Evolutionary conservation across 1,140 invertebrate species (phyloP), one percentile per base, ranked within the genome.

Genomic region (Planococcus citri): DNA sequence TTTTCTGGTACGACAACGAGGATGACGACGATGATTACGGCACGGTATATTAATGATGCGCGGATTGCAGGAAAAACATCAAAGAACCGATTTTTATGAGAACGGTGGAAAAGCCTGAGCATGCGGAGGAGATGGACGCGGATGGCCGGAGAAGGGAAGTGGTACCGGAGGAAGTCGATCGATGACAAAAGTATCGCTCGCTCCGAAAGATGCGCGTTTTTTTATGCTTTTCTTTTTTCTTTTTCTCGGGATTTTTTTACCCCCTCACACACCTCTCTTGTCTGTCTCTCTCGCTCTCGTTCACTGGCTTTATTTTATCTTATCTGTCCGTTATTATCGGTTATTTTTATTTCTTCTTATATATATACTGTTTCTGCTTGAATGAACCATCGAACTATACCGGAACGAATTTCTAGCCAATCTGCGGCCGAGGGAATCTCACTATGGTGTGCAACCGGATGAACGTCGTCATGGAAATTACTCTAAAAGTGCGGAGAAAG

Each of bases 381-480:
- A 64, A 64, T 64, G 60, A 64, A 64, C 60, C 60, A 64, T 64
- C 60, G 60, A 64, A 64, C 60, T 27, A 64, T 64, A 64, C 60
- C 60, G 60, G 12, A 64, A 64, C 60, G 60, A 64, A 64, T 64
- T 64, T 64, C 22, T 27, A 27, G 60, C 60, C 60, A 64, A 64
- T 64, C 60, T 64, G 60, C 60, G 60, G 25, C 60, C 22, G 10
- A 24, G 25, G 25, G 60, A 25, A 64, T 64, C 22, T 25, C 21
- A 24, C 22, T 10, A 64, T 25, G 22, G 22, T 27, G 60, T 25
- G 60, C 60, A 64, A 64, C 60, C 60, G 60, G 60, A 64, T 64
- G 60, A 64, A 64, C 60, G 60, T 64, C 60, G 60, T 64, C 60
- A 64, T 27, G 60, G 60, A 64, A 64, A 64, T 64, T 64, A 64